Evolutionary conservation across 2,797 vertebrate genomes (phyloP), one percentile per base, ranked within the genome.

Genomic region (Oryzias dopingdopingensis): DNA sequence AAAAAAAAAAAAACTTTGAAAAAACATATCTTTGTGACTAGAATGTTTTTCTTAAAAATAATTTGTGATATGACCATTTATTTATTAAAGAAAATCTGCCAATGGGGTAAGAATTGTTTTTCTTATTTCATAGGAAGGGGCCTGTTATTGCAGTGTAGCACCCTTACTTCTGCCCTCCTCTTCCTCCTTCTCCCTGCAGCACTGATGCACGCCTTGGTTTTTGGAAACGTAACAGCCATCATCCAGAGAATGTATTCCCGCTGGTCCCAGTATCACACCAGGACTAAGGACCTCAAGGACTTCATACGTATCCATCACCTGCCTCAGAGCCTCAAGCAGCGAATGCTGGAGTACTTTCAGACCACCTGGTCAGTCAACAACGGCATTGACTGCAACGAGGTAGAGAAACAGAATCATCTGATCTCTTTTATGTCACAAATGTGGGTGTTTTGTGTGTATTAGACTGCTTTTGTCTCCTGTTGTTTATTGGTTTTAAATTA

Each of bases 191-290:
- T 29, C 48, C 62, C 53, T 26, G 17, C 70, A 98, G 97, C 97
- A 29, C 85, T 99, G 90, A 99, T 99, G 96, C 96, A 99, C 0
- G 96, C 96, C 53, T 81, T 99, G 89, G 96, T 99, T 72, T 99
- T 99, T 72, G 96, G 96, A 56, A 99, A 99, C 1, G 96, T 99
- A 85, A 99, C 96, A 1, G 96, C 96, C 42, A 99, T 99, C 76
- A 99, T 99, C 83, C 96, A 99, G 85, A 92, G 96, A 82, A 96
- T 99, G 95, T 99, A 98, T 83, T 97, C 96, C 3, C 93, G 96
- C 60, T 98, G 97, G 96, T 98, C 96, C 17, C 95, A 95, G 57
- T 99, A 99, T 86, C 97, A 99, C 87, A 97, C 95, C 37, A 94
- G 95, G 89, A 99, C 95, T 67, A 99, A 98, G 88, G 96, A 99